Conservation (phyloP, 2,888 invertebrate species). For the Creontiades dilutus region DNA sequence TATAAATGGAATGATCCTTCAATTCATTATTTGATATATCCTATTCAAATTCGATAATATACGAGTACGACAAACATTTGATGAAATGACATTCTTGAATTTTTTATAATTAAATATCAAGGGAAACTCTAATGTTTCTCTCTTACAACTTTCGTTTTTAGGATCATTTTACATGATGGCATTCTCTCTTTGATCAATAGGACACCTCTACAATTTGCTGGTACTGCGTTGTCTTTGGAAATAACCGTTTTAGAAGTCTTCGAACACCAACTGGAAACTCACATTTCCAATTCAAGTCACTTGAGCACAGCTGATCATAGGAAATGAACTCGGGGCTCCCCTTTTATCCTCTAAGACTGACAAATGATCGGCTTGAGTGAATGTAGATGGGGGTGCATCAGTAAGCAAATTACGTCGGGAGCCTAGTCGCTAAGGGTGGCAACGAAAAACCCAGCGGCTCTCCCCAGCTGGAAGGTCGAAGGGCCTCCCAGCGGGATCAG, state of each 20-base stretch:
- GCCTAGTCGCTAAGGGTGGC: not conserved
- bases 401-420: slow-evolving; percentile 41
- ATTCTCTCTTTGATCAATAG: too few relatives aligned
- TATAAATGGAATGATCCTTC: too few relatives aligned
- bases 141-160: too few relatives aligned
- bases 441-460: not conserved
- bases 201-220: slow-evolving; percentile 4
- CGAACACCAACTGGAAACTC: not conserved
- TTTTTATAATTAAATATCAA: too few relatives aligned
- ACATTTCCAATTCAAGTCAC: slow-evolving; percentile 42
- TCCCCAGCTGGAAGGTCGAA: not conserved
- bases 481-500: not conserved
- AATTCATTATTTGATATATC: too few relatives aligned
- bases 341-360: slow-evolving; percentile 50
- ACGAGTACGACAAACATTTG: too few relatives aligned
- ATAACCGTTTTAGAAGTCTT: not conserved
- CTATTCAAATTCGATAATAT: too few relatives aligned
- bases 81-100: too few relatives aligned
- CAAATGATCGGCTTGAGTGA: slow-evolving; percentile 52
- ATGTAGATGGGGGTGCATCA: slow-evolving; percentile 51
- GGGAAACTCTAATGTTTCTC: too few relatives aligned
- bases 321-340: slow-evolving; percentile 11
- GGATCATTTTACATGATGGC: too few relatives aligned
- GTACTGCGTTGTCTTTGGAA: not conserved
- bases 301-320: slow-evolving; percentile 28